phyloP scores from a whole-genome alignment of 2,113 vertebrate genomes.

The Thamnaconus septentrionalis region DNA sequence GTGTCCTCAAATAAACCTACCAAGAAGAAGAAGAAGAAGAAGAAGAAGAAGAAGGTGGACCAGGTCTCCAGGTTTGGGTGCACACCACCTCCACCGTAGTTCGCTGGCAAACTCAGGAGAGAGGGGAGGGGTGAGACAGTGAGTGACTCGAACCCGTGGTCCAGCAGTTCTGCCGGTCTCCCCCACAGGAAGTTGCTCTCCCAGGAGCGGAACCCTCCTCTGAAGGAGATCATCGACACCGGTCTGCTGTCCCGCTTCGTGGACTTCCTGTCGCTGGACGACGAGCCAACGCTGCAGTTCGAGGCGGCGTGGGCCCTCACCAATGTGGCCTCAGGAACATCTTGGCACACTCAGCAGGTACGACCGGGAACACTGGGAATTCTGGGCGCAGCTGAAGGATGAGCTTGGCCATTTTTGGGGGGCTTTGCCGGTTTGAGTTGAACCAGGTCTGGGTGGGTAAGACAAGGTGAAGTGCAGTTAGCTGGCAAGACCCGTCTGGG shows the following conservation, averaged over 20 bases:
- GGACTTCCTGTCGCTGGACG: conserved; percentile 76
- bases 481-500: no score
- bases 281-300: conserved; percentile 81
- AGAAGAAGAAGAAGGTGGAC: no score
- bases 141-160: no score
- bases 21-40: no score
- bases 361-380: background rate
- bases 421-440: background rate
- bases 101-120: no score
- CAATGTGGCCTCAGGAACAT: conserved; percentile 89
- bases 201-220: conserved; percentile 80
- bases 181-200: conserved; percentile 83
- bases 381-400: background rate
- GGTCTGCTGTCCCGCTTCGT: conserved; percentile 84
- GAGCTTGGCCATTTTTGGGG: background rate
- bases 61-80: no score
- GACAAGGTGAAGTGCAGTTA: no score
- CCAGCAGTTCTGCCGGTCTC: no score
- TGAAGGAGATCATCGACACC: conserved; percentile 79
- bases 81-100: no score
- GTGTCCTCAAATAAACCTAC: no score
- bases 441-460: no score
- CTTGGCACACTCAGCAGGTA: conserved; percentile 84
- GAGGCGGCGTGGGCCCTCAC: conserved; percentile 94
- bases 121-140: no score